phyloP scores from a whole-genome alignment of 64 coral and sea anemone genomes.

The Montipora foliosa region DNA sequence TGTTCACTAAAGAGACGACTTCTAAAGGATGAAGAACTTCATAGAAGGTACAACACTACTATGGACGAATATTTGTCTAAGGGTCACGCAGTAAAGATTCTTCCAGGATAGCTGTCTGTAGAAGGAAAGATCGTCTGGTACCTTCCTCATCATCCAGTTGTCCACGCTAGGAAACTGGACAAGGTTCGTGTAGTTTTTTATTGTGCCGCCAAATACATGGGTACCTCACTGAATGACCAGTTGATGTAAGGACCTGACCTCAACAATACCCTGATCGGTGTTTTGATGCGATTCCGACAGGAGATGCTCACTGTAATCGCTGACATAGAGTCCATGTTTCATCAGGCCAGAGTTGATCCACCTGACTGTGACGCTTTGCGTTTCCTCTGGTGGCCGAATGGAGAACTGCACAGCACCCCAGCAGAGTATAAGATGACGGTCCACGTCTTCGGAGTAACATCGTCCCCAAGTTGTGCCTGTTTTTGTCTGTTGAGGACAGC shows the following conservation, averaged over 20 bases:
- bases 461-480: not conserved
- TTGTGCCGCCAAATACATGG: no score
- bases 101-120: no score
- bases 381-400: not conserved
- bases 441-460: not conserved
- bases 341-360: not conserved
- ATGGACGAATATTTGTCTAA: conserved; percentile 11
- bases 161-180: no score
- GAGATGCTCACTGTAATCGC: not conserved
- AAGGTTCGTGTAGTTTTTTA: no score
- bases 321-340: not conserved
- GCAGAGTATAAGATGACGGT: not conserved
- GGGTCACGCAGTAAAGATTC: conserved; percentile 4
- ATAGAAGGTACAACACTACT: not conserved
- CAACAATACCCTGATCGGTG: no score
- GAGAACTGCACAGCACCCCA: not conserved
- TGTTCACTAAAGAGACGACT: not conserved
- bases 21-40: not conserved
- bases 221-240: no score
- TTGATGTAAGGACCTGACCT: no score
- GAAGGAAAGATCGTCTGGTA: no score
- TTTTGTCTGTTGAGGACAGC: not conserved
- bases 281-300: not conserved
- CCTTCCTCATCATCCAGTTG: no score
- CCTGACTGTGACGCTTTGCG: not conserved